Percentiles rank a stretch among this genome's conserved stretches.
Evolutionary conservation across 2,888 invertebrate species (phyloP).

Genomic region (Caenorhabditis angaria): DNA sequence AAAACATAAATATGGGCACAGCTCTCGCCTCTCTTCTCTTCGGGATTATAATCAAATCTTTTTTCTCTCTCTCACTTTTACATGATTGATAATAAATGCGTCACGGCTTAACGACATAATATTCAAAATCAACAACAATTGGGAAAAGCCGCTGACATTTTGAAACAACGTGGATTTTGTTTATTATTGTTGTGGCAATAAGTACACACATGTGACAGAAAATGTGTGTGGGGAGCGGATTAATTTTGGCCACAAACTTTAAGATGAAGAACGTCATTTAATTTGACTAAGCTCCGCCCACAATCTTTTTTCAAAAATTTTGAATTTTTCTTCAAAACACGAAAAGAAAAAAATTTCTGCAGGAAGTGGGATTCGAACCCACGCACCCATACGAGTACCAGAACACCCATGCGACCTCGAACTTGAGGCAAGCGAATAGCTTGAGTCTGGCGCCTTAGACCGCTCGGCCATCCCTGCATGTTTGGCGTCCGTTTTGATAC

Average conservation of each 20-base stretch:
- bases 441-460: conserved; percentile 74
- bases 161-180: background rate
- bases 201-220: background rate
- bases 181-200: background rate
- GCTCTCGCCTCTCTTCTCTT: background rate
- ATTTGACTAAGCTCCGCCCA: background rate
- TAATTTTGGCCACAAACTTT: too few species aligned
- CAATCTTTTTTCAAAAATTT: background rate
- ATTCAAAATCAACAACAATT: background rate
- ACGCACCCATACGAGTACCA: conserved; percentile 61
- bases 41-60: conserved; percentile 52
- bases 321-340: too few species aligned
- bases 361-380: conserved; percentile 14
- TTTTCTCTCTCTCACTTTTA: conserved; percentile 5
- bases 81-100: conserved; percentile 29
- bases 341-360: conserved; percentile 10
- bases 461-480: conserved; percentile 72
- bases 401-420: conserved; percentile 41
- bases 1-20: background rate
- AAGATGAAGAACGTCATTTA: too few species aligned
- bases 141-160: background rate
- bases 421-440: conserved; percentile 49
- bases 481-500: too few species aligned
- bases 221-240: background rate
- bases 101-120: conserved; percentile 8